Conservation (phyloP, 2,888 invertebrate genomes). For the Fragum whitleyi region DNA sequence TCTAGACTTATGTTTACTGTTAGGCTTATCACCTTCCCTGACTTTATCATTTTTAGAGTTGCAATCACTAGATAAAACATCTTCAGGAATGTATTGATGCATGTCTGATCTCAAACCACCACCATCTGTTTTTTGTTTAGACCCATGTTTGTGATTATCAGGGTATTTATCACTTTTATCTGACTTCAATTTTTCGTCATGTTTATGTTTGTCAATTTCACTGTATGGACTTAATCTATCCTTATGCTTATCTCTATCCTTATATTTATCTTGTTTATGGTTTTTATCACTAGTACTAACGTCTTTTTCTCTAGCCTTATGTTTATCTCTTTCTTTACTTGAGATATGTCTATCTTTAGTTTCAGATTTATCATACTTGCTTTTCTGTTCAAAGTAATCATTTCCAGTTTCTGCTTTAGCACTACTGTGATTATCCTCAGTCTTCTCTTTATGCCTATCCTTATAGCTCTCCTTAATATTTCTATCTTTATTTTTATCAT, state of each 20-base stretch:
- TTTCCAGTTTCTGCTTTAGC: no score
- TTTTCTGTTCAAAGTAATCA: no score
- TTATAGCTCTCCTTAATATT: neutral
- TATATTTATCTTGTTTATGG: neutral
- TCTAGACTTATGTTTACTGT: constrained; percentile 21
- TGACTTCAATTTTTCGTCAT: neutral
- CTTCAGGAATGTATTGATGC: neutral
- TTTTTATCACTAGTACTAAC: neutral
- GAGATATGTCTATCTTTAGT: neutral
- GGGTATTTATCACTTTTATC: neutral
- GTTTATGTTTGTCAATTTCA: neutral
- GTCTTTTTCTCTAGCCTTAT: neutral
- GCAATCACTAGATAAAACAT: neutral
- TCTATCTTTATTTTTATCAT: constrained; percentile 6
- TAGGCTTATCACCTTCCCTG: neutral
- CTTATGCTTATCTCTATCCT: neutral
- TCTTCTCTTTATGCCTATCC: neutral
- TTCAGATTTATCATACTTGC: neutral
- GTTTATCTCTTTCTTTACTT: neutral
- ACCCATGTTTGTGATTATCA: constrained; percentile 1
- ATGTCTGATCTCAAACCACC: neutral
- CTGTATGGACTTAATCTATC: neutral
- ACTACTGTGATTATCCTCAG: neutral
- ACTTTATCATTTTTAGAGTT: neutral
- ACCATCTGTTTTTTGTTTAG: neutral